Conservation (phyloP, 2,797 vertebrate species). For the Sebastes vulpes region DNA sequence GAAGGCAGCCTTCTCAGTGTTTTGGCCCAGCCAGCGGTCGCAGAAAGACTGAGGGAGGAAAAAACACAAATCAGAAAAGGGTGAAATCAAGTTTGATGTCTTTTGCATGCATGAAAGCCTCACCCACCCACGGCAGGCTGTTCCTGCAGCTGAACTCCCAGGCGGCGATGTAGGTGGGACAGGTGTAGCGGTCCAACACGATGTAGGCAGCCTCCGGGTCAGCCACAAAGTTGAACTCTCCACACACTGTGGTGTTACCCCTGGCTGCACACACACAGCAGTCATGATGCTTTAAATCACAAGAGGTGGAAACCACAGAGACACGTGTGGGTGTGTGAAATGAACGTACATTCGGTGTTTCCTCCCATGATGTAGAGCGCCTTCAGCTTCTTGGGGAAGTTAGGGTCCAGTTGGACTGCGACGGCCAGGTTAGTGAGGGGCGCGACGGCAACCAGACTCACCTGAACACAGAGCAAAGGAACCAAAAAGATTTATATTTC, state of each 20-base stretch:
- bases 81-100: background rate
- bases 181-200: constrained; percentile 81
- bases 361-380: constrained; percentile 84
- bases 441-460: constrained; percentile 78
- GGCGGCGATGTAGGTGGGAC: constrained; percentile 80
- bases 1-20: constrained; percentile 51
- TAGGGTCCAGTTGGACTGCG: constrained; percentile 80
- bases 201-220: constrained; percentile 85
- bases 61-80: background rate
- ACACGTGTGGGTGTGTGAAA: background rate
- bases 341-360: constrained; percentile 67
- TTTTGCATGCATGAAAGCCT: background rate
- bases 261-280: constrained; percentile 61
- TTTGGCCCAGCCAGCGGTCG: constrained; percentile 8
- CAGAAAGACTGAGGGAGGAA: constrained; percentile 44
- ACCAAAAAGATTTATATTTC: background rate
- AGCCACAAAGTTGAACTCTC: constrained; percentile 85
- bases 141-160: constrained; percentile 83
- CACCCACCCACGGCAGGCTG: constrained; percentile 53
- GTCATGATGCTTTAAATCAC: too few relatives aligned
- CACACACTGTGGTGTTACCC: constrained; percentile 82
- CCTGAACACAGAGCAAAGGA: constrained; percentile 46
- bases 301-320: background rate
- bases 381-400: constrained; percentile 80
- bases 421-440: constrained; percentile 86